Evolutionary conservation across 2,113 vertebrate species (phyloP).

Genomic region (Peucedramus taeniatus): DNA sequence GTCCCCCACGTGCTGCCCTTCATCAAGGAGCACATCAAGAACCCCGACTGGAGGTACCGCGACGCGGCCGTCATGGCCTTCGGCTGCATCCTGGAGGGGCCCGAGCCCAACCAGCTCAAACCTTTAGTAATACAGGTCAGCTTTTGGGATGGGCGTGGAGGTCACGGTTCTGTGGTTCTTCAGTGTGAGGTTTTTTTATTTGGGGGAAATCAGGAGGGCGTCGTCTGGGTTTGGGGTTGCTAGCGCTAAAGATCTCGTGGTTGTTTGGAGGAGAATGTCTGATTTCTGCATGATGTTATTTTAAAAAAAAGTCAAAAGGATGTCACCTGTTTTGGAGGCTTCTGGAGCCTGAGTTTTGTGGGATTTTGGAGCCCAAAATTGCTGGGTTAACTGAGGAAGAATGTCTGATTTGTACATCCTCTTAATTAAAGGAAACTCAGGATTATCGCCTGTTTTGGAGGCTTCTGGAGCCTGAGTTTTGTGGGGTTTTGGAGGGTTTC

Average conservation of each 20-base stretch:
- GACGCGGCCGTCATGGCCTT: slow-evolving; percentile 99
- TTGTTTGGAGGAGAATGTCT: not conserved
- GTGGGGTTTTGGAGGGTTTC: not conserved
- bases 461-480: not conserved
- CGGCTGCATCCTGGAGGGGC: slow-evolving; percentile 94
- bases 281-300: not conserved
- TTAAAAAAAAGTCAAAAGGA: not conserved
- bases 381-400: no score
- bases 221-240: not conserved
- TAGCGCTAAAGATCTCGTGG: rapidly evolving
- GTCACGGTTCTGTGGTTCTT: rapidly evolving
- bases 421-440: not conserved
- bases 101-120: slow-evolving; percentile 94
- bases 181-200: rapidly evolving
- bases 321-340: not conserved
- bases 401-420: not conserved
- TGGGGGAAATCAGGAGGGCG: not conserved
- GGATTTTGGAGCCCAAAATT: not conserved
- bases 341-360: not conserved
- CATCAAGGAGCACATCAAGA: slow-evolving; percentile 96
- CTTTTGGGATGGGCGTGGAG: rapidly evolving
- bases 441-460: no score
- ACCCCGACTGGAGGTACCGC: slow-evolving; percentile 91
- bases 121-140: slow-evolving; percentile 35
- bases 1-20: slow-evolving; percentile 97